phyloP scores from a whole-genome alignment of 2,888 invertebrate genomes.

The Agonopterix heracliana region DNA sequence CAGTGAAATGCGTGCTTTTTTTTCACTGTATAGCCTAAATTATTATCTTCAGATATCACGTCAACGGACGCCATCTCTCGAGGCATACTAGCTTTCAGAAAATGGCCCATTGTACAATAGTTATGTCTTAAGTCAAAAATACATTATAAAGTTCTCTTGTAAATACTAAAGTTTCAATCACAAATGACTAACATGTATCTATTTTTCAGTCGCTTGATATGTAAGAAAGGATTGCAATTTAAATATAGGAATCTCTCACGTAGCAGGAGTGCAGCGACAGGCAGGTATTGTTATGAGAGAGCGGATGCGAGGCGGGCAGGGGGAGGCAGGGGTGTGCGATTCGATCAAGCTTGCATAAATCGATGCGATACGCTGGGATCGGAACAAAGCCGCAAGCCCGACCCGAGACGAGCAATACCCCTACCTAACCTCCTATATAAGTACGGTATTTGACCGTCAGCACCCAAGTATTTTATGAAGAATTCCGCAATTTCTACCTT shows the following conservation, averaged over 20 bases:
- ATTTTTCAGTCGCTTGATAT: no score
- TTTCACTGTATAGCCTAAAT: no score
- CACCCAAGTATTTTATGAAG: slow-evolving; percentile 22
- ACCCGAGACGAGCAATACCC: slow-evolving; percentile 34
- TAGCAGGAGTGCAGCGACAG: slow-evolving; percentile 34
- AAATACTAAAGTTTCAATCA: no score
- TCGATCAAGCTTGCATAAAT: slow-evolving; percentile 72
- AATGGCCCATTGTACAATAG: no score
- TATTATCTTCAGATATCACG: no score
- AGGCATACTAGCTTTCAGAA: no score
- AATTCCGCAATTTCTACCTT: slow-evolving; percentile 5
- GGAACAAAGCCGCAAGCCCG: slow-evolving; percentile 64
- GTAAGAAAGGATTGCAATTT: no score
- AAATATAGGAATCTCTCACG: slow-evolving; percentile 1
- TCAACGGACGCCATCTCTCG: no score
- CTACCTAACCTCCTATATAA: slow-evolving; percentile 7
- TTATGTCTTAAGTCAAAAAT: no score
- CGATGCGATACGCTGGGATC: slow-evolving; percentile 67
- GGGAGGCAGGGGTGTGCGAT: slow-evolving; percentile 35
- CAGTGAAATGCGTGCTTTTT: no score
- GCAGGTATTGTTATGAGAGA: slow-evolving; percentile 47
- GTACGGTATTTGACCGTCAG: slow-evolving; percentile 18
- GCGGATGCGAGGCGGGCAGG: slow-evolving; percentile 21
- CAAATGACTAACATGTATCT: no score
- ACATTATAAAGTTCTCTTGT: no score